These are phyloP conservation scores for Mystacides longicornis DNA, from an alignment of 2,888 invertebrate genomes.

Conservation along the genomic window DNA sequence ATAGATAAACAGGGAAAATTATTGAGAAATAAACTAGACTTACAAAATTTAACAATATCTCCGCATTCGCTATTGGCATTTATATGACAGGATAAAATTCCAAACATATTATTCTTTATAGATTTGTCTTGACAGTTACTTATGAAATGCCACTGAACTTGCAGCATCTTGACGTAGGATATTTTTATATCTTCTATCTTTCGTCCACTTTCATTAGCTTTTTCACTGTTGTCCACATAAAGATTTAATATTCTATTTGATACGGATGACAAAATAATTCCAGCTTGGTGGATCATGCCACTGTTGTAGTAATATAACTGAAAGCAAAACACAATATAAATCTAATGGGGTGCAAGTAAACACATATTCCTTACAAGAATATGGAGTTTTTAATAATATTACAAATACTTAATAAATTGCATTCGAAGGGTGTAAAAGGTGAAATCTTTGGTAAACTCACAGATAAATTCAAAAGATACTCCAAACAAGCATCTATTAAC, in stretches of 20 bases:
- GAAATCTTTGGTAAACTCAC: conserved; percentile 9
- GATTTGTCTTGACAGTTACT: conserved; percentile 1
- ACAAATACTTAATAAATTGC: no score
- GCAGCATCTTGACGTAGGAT: conserved; percentile 15
- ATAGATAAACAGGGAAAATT: no score
- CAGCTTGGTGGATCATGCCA: conserved; percentile 14
- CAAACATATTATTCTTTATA: conserved; percentile 2
- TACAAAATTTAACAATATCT: conserved; percentile 17
- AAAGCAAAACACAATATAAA: background rate
- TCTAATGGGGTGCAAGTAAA: no score
- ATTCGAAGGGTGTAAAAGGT: background rate
- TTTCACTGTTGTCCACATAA: conserved; percentile 9
- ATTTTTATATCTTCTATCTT: conserved; percentile 17
- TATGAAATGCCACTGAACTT: conserved; percentile 15
- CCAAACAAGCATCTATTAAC: conserved; percentile 13
- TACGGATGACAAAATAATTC: conserved; percentile 14
- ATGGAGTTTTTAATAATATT: no score
- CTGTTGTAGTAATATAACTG: conserved; percentile 21
- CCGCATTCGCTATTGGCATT: conserved; percentile 19
- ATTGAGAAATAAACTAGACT: no score
- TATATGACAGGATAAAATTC: conserved; percentile 16
- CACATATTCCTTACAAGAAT: no score
- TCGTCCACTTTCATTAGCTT: conserved; percentile 4
- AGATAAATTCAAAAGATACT: conserved; percentile 21
- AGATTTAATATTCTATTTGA: conserved; percentile 14